Percentiles rank a stretch among this genome's conserved stretches.
Conservation (phyloP, 2,888 invertebrate genomes). For the Gortyna flavago region DNA sequence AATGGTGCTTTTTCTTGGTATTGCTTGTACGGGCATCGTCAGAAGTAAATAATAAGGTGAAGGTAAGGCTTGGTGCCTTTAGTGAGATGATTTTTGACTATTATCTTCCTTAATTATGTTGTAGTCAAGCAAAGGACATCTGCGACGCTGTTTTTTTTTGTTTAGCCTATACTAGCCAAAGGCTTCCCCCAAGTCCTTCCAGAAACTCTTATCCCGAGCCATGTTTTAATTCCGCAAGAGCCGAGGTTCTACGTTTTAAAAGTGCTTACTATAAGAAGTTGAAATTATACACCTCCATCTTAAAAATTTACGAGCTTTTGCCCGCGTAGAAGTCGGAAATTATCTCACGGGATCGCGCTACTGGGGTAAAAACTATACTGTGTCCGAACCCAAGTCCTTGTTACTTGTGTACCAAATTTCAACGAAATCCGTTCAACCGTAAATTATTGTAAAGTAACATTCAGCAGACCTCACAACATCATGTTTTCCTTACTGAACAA, state of each 20-base stretch:
- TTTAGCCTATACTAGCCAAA: too few species aligned
- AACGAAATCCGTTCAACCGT: neutral
- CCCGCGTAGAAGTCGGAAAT: neutral
- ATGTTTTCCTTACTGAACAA: neutral
- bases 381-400: neutral
- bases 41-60: conserved; percentile 11
- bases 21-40: neutral
- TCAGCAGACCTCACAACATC: neutral
- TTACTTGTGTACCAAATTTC: too few species aligned
- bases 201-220: too few species aligned
- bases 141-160: neutral
- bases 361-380: neutral
- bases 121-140: neutral
- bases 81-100: neutral
- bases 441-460: neutral
- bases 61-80: neutral
- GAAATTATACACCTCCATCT: neutral
- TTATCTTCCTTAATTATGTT: neutral
- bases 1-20: conserved; percentile 31
- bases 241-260: neutral
- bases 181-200: too few species aligned
- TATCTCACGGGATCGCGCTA: neutral
- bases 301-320: neutral
- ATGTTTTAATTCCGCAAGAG: neutral
- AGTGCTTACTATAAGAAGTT: neutral